phyloP scores from a whole-genome alignment of 2,888 invertebrate species.

The Ernsta delagoae region DNA sequence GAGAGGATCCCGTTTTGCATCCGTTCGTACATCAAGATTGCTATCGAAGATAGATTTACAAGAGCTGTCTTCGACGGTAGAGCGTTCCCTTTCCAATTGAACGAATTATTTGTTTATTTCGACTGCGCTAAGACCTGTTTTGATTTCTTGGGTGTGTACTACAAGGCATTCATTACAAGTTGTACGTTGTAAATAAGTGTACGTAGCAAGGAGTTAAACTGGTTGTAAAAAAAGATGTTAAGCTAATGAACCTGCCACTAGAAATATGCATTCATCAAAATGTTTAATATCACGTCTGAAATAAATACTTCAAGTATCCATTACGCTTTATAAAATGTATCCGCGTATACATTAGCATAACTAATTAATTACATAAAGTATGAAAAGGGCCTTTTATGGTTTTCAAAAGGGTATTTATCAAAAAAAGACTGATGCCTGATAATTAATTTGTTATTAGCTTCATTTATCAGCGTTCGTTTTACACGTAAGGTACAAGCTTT shows the following conservation, averaged over 20 bases:
- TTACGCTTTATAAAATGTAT: constrained; percentile 21
- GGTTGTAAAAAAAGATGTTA: constrained; percentile 7
- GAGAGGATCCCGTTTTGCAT: constrained; percentile 80
- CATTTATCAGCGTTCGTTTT: constrained; percentile 34
- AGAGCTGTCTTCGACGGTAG: constrained; percentile 72
- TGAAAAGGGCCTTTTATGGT: constrained; percentile 16
- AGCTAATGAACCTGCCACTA: constrained; percentile 24
- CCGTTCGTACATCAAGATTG: constrained; percentile 84
- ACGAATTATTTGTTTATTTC: constrained; percentile 72
- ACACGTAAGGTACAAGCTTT: constrained; percentile 12
- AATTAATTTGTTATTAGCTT: constrained; percentile 34
- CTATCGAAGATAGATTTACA: constrained; percentile 83
- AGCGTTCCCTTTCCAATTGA: constrained; percentile 65
- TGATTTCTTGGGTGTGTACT: constrained; percentile 45
- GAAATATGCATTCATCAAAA: constrained; percentile 12
- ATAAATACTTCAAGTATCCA: constrained; percentile 8
- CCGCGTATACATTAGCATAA: constrained; percentile 24
- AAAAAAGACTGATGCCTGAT: constrained; percentile 30
- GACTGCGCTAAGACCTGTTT: constrained; percentile 53
- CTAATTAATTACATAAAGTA: constrained; percentile 26
- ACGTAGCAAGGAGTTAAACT: constrained; percentile 30
- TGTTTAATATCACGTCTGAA: constrained; percentile 8
- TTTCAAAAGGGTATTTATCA: constrained; percentile 34
- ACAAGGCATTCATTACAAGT: constrained; percentile 42
- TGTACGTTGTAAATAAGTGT: constrained; percentile 44